phyloP scores from a whole-genome alignment of 30 jellyfish, hydroid and myxozoan genomes.

The Aurelia coerulea region DNA sequence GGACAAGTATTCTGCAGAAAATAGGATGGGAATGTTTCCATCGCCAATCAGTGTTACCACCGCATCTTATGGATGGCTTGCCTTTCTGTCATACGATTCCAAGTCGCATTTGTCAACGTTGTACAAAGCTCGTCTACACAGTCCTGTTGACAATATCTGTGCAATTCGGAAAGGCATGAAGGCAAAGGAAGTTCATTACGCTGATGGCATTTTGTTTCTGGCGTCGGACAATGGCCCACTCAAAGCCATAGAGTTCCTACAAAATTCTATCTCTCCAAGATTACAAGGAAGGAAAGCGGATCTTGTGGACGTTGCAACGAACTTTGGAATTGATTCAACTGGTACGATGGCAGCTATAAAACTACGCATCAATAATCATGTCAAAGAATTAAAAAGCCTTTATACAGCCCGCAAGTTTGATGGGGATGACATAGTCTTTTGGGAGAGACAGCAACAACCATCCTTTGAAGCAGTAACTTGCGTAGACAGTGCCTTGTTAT shows the following conservation, averaged over 20 bases:
- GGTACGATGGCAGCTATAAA: conserved; percentile 7
- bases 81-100: conserved; percentile 24
- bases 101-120: conserved; percentile 7
- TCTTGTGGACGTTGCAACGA: not conserved
- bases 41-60: conserved; percentile 36
- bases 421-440: not conserved
- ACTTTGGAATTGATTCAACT: conserved; percentile 8
- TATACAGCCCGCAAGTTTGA: not conserved
- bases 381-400: not conserved
- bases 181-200: conserved; percentile 21
- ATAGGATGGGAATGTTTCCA: conserved; percentile 48
- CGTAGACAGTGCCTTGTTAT: conserved; percentile 12
- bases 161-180: conserved; percentile 4
- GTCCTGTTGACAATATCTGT: conserved; percentile 33
- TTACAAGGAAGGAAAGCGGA: not conserved
- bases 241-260: not conserved
- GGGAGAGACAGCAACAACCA: not conserved
- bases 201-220: conserved; percentile 2
- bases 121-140: conserved; percentile 38
- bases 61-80: no score
- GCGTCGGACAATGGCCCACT: not conserved
- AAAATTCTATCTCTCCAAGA: not conserved
- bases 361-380: not conserved
- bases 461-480: not conserved
- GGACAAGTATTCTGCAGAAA: conserved; percentile 20